phyloP scores from a whole-genome alignment of 2,888 invertebrate genomes.

The Sarcophaga variegata region DNA sequence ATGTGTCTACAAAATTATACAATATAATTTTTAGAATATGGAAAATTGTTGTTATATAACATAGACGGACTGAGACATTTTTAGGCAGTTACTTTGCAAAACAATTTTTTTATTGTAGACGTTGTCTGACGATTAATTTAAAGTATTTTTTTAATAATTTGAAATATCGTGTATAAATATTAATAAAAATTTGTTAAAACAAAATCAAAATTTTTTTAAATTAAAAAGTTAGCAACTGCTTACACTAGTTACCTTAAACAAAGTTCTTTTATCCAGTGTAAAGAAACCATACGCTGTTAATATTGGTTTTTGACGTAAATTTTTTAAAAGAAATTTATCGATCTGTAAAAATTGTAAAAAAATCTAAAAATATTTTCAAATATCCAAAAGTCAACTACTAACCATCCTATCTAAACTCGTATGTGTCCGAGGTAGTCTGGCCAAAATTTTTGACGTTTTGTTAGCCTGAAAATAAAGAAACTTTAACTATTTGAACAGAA shows the following conservation, averaged over 20 bases:
- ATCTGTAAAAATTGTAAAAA: slow-evolving; percentile 70
- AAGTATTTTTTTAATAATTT: too few species aligned
- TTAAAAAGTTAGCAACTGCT: not conserved
- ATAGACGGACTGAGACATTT: too few species aligned
- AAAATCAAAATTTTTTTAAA: too few species aligned
- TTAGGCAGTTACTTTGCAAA: too few species aligned
- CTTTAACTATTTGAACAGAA: not conserved
- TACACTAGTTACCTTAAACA: slow-evolving; percentile 75
- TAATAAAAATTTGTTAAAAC: too few species aligned
- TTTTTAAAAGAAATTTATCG: slow-evolving; percentile 77
- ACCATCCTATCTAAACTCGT: slow-evolving; percentile 76
- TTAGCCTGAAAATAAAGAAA: slow-evolving; percentile 73
- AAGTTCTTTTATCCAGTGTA: slow-evolving; percentile 76
- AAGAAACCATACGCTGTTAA: slow-evolving; percentile 79
- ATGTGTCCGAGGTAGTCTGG: slow-evolving; percentile 74
- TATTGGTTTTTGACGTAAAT: slow-evolving; percentile 76
- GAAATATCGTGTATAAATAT: too few species aligned
- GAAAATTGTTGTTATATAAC: too few species aligned
- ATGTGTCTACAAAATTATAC: too few species aligned
- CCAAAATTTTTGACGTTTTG: slow-evolving; percentile 75
- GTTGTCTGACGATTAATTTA: too few species aligned
- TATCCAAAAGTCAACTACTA: slow-evolving; percentile 18
- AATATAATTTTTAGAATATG: too few species aligned
- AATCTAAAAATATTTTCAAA: not conserved
- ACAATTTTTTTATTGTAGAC: too few species aligned